Percentiles rank a stretch among this genome's conserved stretches.
Evolutionary conservation across 2,113 vertebrate genomes (phyloP).

Genomic region (Pitta sordida): DNA sequence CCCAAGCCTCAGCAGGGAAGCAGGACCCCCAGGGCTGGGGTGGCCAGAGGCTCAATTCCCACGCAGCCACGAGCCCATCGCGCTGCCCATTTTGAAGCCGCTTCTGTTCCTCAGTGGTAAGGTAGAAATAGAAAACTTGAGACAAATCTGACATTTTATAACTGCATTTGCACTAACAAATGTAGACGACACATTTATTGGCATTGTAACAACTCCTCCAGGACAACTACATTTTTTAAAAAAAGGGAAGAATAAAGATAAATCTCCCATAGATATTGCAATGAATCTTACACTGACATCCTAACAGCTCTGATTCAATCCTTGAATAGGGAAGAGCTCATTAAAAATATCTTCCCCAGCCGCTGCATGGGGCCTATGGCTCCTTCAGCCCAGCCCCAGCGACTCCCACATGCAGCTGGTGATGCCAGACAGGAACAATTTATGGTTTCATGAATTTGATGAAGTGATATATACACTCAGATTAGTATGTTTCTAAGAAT

Average conservation of each 20-base stretch:
- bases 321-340: slow-evolving; percentile 60
- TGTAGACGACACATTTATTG: slow-evolving; percentile 51
- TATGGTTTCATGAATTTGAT: slow-evolving; percentile 67
- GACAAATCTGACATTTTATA: slow-evolving; percentile 28
- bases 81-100: rapidly evolving
- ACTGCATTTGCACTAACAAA: slow-evolving; percentile 53
- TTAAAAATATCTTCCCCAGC: slow-evolving; percentile 60
- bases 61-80: not conserved
- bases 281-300: slow-evolving; percentile 61
- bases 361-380: slow-evolving; percentile 47
- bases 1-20: not conserved
- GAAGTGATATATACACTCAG: slow-evolving; percentile 57
- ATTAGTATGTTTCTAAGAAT: slow-evolving; percentile 47
- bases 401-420: slow-evolving; percentile 34
- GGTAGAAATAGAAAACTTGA: not conserved
- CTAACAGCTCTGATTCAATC: slow-evolving; percentile 59
- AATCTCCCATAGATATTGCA: slow-evolving; percentile 56
- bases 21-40: not conserved
- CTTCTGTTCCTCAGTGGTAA: not conserved
- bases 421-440: slow-evolving; percentile 57
- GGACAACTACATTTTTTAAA: slow-evolving; percentile 30
- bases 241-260: slow-evolving; percentile 49
- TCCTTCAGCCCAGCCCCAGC: slow-evolving; percentile 48
- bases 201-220: slow-evolving; percentile 63
- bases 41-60: not conserved